Evolutionary conservation across 92 coral and sea anemone species (phyloP), one percentile per base, ranked within the genome.

Genomic region (Chrysogorgia sp.): DNA sequence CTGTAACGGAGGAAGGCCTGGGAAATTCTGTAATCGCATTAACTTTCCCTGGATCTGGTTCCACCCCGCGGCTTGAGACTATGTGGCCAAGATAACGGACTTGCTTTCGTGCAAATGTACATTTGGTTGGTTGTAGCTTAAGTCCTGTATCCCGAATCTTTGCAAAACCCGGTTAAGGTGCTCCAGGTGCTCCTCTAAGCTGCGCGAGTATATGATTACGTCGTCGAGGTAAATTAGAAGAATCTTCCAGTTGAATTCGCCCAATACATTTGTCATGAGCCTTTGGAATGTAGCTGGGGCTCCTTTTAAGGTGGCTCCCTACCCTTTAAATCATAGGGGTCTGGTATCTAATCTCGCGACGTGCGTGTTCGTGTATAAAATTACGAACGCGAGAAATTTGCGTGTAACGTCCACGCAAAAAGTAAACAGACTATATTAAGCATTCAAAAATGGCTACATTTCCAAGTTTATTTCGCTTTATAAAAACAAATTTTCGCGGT

Each of bases 261-360:
- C 40, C 7, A 56, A 68, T 23, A 71, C 30, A 30, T 25, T 47
- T 9, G 60, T 63, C 71, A 60, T 70, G 6, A 81, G 70, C 17
- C 69, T 30, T 20, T 74, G 59, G 31, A 82, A 82, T 29, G 72
- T 75, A 8, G 63, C 67, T 19, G 69, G 68, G 19, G 32, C 23
- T 31, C 75, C 63, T 15, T 58, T 43, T 4, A n/a, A n/a, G n/a
- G n/a, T n/a, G n/a, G n/a, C n/a, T n/a, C n/a, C n/a, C n/a, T n/a
- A n/a, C n/a, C n/a, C n/a, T n/a, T n/a, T n/a, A n/a, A n/a, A n/a
- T n/a, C n/a, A n/a, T n/a, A n/a, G n/a, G n/a, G n/a, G n/a, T n/a
- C n/a, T n/a, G n/a, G n/a, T n/a, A n/a, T n/a, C n/a, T n/a, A n/a
- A n/a, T n/a, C n/a, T n/a, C n/a, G n/a, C n/a, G n/a, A n/a, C n/a